These are phyloP conservation scores for Cotesia chilonis DNA, from an alignment of 1,140 invertebrate genomes.

Conservation along the genomic window DNA sequence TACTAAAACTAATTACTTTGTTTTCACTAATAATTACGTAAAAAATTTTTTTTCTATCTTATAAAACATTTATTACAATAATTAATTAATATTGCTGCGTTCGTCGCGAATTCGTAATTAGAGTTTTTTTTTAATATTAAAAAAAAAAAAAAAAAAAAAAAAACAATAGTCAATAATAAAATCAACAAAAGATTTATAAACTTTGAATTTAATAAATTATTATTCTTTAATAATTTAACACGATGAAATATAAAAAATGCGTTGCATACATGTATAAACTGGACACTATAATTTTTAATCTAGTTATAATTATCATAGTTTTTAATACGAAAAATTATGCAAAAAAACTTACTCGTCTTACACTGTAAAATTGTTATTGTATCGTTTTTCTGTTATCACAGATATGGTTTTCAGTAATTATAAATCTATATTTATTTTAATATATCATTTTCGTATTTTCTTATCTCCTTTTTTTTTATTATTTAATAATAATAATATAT, in stretches of 20 bases:
- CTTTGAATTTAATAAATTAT: background rate
- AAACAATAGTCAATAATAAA: background rate
- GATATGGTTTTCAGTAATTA: slow-evolving; percentile 55
- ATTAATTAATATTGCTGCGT: slow-evolving; percentile 14
- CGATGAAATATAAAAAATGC: slow-evolving; percentile 9
- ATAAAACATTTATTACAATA: too few species aligned
- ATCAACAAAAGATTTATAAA: background rate
- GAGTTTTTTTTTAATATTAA: slow-evolving; percentile 3
- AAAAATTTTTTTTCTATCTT: too few species aligned
- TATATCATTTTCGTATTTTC: slow-evolving; percentile 19
- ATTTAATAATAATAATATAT: slow-evolving; percentile 8
- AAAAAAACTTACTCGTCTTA: slow-evolving; percentile 44
- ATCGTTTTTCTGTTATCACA: slow-evolving; percentile 65
- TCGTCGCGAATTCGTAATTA: too few species aligned
- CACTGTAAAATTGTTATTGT: slow-evolving; percentile 59
- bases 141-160: slow-evolving; percentile 22
- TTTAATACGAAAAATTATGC: slow-evolving; percentile 46
- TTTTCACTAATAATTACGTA: too few species aligned
- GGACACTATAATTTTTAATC: background rate
- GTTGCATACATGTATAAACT: slow-evolving; percentile 1
- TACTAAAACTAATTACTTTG: too few species aligned
- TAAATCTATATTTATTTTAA: slow-evolving; percentile 21
- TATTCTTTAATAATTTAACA: background rate
- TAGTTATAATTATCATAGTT: background rate
- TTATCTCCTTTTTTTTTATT: background rate